Conservation (phyloP, 2,113 vertebrate genomes). For the Accipiter virgatus region DNA sequence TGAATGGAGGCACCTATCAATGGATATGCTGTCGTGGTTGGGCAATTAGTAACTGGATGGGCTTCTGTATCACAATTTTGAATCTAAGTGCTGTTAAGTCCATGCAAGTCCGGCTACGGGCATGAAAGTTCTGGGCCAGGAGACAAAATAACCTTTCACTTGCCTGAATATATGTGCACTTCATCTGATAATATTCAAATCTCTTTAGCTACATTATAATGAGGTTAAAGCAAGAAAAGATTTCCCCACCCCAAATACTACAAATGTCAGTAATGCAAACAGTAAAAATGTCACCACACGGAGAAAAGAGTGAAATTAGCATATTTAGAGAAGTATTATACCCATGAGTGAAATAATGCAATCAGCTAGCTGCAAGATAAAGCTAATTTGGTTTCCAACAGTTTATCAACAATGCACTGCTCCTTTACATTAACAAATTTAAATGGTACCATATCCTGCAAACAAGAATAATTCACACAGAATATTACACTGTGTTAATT, state of each 20-base stretch:
- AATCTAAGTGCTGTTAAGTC: background rate
- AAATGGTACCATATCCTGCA: conserved; percentile 58
- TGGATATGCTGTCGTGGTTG: fast-evolving
- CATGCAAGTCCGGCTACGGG: background rate
- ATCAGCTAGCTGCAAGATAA: conserved; percentile 71
- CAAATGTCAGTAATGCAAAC: conserved; percentile 62
- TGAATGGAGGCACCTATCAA: background rate
- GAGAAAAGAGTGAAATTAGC: conserved; percentile 65
- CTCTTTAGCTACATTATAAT: conserved; percentile 31
- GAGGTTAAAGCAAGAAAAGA: conserved; percentile 51
- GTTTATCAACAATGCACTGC: conserved; percentile 75
- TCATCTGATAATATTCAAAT: conserved; percentile 50
- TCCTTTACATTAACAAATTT: conserved; percentile 73
- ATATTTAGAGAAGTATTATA: conserved; percentile 67
- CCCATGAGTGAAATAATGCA: conserved; percentile 69
- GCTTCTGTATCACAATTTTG: background rate
- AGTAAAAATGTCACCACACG: conserved; percentile 65
- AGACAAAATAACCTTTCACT: conserved; percentile 33
- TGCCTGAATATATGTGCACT: background rate
- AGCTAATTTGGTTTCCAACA: conserved; percentile 73
- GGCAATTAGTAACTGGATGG: background rate
- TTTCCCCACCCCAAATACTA: conserved; percentile 52
- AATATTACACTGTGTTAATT: conserved; percentile 66
- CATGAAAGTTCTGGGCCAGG: background rate
- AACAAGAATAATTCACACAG: conserved; percentile 63